phyloP scores from a whole-genome alignment of 2,888 invertebrate genomes.

The Toxonevra muliebris region DNA sequence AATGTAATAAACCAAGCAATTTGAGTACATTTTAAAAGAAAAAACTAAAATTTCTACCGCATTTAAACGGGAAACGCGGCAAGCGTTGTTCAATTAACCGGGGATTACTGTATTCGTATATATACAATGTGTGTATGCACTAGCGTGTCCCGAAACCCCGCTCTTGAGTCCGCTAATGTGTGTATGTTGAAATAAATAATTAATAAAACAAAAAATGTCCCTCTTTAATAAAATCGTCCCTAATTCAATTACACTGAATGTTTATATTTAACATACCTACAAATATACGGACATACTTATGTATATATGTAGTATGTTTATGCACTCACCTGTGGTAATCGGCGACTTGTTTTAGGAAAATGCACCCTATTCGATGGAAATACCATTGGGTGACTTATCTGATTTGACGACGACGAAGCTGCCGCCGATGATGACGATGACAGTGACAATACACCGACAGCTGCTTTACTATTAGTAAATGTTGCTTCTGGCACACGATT shows the following conservation, averaged over 20 bases:
- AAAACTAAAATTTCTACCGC: no score
- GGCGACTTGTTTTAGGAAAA: conserved; percentile 72
- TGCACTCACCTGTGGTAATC: conserved; percentile 70
- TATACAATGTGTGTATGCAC: no score
- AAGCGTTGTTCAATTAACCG: no score
- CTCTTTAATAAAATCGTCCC: no score
- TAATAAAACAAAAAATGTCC: not conserved
- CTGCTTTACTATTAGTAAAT: conserved; percentile 42
- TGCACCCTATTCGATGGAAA: conserved; percentile 67
- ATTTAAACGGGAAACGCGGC: no score
- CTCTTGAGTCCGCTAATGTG: not conserved
- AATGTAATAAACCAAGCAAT: not conserved
- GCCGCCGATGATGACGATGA: conserved; percentile 7
- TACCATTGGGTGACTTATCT: conserved; percentile 64
- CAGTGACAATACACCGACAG: not conserved
- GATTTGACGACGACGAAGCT: conserved; percentile 49
- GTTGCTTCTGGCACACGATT: conserved; percentile 7
- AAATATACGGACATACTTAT: no score
- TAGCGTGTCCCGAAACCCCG: no score
- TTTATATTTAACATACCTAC: no score
- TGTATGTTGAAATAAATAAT: not conserved
- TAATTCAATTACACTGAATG: no score
- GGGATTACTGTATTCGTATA: no score
- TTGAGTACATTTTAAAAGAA: not conserved
- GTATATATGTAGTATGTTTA: not conserved